Evolutionary conservation across 1,140 invertebrate genomes (phyloP), one percentile per base, ranked within the genome.

Genomic region (Drosophila mojavensis): DNA sequence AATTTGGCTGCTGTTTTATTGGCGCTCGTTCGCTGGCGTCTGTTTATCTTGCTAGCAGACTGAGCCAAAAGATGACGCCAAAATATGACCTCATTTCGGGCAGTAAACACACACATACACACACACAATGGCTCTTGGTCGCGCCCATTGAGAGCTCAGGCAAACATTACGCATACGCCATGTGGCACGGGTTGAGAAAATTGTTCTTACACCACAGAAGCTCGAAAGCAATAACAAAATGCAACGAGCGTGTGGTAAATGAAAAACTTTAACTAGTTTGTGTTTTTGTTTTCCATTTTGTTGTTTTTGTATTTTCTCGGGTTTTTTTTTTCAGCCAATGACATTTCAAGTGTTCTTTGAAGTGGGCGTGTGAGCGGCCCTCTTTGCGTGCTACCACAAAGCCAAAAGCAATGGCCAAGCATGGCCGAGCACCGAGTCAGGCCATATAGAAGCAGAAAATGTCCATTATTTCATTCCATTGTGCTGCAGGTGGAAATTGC

Each of bases 61-160:
- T 17, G 9, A 4, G 47, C 66, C 43, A 17, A 64, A 64, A 66
- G 66, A 84, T 80, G 62, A 66, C 81, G 80, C 81, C 79, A 64
- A 85, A 85, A 85, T 85, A 88, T 85, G 82, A 85, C 82, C 82
- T 85, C 83, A 85, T 85, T 85, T 78, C 36, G 17, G 62, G 47
- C 41, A 33, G 30, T 30, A 67, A 51, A 17, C 47, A 47, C 20
- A 66, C 48, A 30, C 1, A 51, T 30, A 9, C 24, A 64, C 53
- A 66, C 20, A 30, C 15, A 53, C 69, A 28, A 43, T 17, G n/a
- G 4, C 59, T 36, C 10, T 10, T 39, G 60, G 9, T 26, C 47
- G 15, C 47, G 47, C 20, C 47, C 56, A 64, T 36, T 36, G 60
- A 58, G 26, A 36, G 43, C 48, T 43, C 9, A 53, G 30, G 48